Evolutionary conservation across 35 echinoderm and acorn worm genomes (phyloP).

Genomic region (Anneissia japonica): DNA sequence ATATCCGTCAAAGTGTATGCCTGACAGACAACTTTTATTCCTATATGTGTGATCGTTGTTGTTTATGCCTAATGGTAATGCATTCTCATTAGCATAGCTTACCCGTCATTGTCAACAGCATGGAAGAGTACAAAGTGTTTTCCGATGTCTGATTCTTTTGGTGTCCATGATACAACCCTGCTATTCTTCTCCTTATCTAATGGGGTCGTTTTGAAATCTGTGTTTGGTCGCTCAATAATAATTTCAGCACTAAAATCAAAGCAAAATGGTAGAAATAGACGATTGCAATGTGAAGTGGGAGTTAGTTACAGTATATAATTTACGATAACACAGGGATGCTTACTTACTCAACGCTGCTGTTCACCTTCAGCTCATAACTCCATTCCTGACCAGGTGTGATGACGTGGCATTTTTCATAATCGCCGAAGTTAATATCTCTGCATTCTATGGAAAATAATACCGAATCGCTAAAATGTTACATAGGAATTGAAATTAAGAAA

Average conservation of each 20-base stretch:
- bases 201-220: background rate
- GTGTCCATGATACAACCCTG: background rate
- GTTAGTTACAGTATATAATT: too few relatives aligned
- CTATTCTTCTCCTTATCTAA: background rate
- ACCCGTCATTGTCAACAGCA: background rate
- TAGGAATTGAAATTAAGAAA: too few relatives aligned
- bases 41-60: too few relatives aligned
- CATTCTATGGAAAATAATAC: background rate
- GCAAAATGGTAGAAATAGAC: too few relatives aligned
- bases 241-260: background rate
- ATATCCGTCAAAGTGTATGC: too few relatives aligned
- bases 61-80: too few relatives aligned
- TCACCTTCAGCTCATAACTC: background rate
- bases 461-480: too few relatives aligned
- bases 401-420: background rate
- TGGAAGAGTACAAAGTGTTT: background rate
- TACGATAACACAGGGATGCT: background rate
- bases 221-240: background rate
- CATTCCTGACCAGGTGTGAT: background rate
- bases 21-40: too few relatives aligned
- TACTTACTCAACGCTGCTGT: background rate
- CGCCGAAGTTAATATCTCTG: background rate
- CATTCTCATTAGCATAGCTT: too few relatives aligned
- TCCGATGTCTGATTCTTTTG: background rate
- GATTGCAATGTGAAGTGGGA: too few relatives aligned